Percentiles rank a stretch among this genome's conserved stretches.
Evolutionary conservation across 2,797 vertebrate species (phyloP).

Genomic region (Alca torda): DNA sequence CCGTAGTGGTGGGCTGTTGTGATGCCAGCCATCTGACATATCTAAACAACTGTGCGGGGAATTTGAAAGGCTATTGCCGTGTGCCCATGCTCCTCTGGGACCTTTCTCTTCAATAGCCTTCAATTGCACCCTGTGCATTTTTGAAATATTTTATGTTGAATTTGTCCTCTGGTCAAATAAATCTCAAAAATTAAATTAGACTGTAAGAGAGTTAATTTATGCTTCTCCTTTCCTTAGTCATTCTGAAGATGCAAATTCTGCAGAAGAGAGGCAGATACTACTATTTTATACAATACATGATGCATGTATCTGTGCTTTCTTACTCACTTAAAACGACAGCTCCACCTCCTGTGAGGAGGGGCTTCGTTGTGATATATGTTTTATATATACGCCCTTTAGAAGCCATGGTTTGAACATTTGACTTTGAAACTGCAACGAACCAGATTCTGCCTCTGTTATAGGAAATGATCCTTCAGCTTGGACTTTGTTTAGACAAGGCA

Average conservation of each 20-base stretch:
- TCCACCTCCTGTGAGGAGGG: neutral
- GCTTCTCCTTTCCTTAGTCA: neutral
- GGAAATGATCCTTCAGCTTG: neutral
- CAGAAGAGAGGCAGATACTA: neutral
- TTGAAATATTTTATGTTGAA: neutral
- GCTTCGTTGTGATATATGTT: neutral
- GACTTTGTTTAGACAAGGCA: neutral
- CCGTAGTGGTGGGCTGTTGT: neutral
- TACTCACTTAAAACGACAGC: neutral
- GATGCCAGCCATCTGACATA: neutral
- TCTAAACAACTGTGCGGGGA: neutral
- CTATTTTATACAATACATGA: neutral
- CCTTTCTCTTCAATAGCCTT: neutral
- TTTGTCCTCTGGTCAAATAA: neutral
- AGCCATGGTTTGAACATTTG: neutral
- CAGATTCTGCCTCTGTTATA: neutral
- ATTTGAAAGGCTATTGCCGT: neutral
- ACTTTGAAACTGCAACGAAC: neutral
- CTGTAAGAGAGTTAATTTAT: neutral
- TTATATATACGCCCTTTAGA: neutral
- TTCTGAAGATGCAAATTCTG: neutral
- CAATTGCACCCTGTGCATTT: rapidly evolving
- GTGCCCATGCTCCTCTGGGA: neutral
- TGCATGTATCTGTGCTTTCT: neutral
- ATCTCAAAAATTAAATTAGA: neutral